Base-by-base conservation (phyloP, 64 coral and sea anemone genomes). In the Exaiptasia diaphana region DNA sequence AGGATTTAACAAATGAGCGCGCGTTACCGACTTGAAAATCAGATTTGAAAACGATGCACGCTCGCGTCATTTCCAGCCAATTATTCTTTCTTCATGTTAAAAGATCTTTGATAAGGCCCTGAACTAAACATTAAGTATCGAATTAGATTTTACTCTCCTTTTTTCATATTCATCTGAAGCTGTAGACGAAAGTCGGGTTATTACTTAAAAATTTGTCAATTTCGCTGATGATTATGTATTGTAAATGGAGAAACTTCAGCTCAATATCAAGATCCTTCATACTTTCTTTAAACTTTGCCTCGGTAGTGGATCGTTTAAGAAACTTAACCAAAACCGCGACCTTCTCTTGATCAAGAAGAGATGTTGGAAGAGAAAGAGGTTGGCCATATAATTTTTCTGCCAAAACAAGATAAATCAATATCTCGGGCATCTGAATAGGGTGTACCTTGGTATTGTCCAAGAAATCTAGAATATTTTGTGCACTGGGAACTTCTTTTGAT, bases 191-290 rank as follows among this genome's bases (percentile, higher is more conserved):
- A 74, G 28, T 54, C 14, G 81, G 81, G 34, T 85, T 48, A 0
- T 85, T 53, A 25, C 10, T 85, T 4, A 85, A 56, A 27, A 85
- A 85, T n/a, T 85, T 34, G 32, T 85, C 35, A 21, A 85, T 23
- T 61, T 85, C 81, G 25, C 60, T 52, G 25, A 85, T 61, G 28
- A 85, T 74, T 45, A 28, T 62, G 50, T 59, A 85, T 29, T 85
- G 81, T 28, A 85, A 85, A 17, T 85, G 81, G 35, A 85, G 81
- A 61, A 85, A 85, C 37, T 85, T 85, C 18, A 85, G 17, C 37
- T 85, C 81, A 34, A 85, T 29, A 20, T 85, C 67, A 23, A 85
- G 81, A 27, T 85, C 81, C 33, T 20, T 32, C 67, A 85, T 46
- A 28, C 81, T 59, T 5, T 62, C 52, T 61, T 61, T 10, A 21